Percentiles rank a stretch among this genome's conserved stretches.
Evolutionary conservation across 2,888 invertebrate genomes (phyloP).

Genomic region (Tryphoninae sp.): DNA sequence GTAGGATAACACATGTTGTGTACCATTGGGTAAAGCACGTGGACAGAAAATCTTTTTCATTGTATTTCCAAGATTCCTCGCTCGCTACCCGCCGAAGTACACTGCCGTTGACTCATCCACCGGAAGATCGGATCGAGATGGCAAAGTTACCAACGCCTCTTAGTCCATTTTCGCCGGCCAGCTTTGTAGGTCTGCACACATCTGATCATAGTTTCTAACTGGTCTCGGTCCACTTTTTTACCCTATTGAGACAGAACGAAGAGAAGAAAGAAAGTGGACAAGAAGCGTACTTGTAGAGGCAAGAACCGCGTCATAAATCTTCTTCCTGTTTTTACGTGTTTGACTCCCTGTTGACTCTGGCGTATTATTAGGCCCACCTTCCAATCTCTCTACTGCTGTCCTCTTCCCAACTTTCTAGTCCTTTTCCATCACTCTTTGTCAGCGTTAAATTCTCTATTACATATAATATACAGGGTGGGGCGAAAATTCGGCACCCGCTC

Average conservation of each 20-base stretch:
- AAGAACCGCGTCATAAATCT: constrained; percentile 75
- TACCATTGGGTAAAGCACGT: neutral
- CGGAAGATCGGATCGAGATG: constrained; percentile 10
- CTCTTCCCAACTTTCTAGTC: constrained; percentile 68
- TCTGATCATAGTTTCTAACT: constrained; percentile 19
- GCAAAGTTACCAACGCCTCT: constrained; percentile 34
- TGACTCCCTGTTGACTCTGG: constrained; percentile 72
- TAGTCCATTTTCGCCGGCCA: constrained; percentile 35
- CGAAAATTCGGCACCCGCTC: too few relatives aligned
- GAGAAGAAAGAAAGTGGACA: constrained; percentile 26
- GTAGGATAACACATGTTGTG: constrained; percentile 33
- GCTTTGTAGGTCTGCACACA: constrained; percentile 47
- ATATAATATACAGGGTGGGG: neutral
- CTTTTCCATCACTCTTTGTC: constrained; percentile 11
- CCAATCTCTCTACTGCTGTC: constrained; percentile 71
- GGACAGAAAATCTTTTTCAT: constrained; percentile 34
- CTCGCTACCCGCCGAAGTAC: constrained; percentile 42
- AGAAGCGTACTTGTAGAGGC: constrained; percentile 65
- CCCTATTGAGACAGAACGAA: constrained; percentile 30
- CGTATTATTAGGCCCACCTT: constrained; percentile 76
- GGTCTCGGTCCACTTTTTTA: constrained; percentile 48
- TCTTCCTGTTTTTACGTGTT: constrained; percentile 77
- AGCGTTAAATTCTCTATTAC: constrained; percentile 13
- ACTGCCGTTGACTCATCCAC: constrained; percentile 23
- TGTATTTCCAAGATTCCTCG: constrained; percentile 18